Evolutionary conservation across 37 sponge, comb jelly and placozoan species (phyloP).

Genomic region (Bolinopsis microptera): DNA sequence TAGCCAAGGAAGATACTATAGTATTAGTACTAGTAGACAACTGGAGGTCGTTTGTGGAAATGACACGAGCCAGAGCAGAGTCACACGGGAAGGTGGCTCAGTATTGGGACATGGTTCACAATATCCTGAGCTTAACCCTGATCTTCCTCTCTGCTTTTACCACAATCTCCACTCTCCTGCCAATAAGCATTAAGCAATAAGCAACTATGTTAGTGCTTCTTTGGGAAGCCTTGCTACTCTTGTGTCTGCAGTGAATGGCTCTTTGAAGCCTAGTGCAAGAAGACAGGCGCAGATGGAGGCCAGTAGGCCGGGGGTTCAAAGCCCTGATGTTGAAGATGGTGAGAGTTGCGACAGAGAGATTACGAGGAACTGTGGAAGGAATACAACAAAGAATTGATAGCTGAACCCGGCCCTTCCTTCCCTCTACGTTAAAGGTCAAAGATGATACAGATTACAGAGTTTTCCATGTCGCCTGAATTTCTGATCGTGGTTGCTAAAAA

Average conservation of each 20-base stretch:
- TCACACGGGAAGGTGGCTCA: conserved; percentile 26
- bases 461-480: neutral
- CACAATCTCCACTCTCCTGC: neutral
- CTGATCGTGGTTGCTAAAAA: neutral
- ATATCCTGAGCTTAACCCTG: neutral
- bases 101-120: conserved; percentile 16
- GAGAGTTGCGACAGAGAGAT: neutral
- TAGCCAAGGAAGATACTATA: too few relatives aligned
- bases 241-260: neutral
- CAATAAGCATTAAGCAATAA: neutral
- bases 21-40: neutral
- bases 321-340: too few relatives aligned
- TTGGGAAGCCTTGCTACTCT: neutral
- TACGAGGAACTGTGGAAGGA: conserved; percentile 17
- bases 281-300: conserved; percentile 6
- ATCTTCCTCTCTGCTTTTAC: conserved; percentile 24
- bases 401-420: neutral
- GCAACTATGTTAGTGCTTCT: neutral
- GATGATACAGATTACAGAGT: neutral
- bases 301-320: conserved; percentile 27
- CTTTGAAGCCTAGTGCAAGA: neutral
- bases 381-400: neutral
- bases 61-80: neutral
- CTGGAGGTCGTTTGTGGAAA: neutral
- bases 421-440: neutral